These are phyloP conservation scores for Carapus acus DNA, from an alignment of 2,797 vertebrate species.

Conservation along the genomic window DNA sequence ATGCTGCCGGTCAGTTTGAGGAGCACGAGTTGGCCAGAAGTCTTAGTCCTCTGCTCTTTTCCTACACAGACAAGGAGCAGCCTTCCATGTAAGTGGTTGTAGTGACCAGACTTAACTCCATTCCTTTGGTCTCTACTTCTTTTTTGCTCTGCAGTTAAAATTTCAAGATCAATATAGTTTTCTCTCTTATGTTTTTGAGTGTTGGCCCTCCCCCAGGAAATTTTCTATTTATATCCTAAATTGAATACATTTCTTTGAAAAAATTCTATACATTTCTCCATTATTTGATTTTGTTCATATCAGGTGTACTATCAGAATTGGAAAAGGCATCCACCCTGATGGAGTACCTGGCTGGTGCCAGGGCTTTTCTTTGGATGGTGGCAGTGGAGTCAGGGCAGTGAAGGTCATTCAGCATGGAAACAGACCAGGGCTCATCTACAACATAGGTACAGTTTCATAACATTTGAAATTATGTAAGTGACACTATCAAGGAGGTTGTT, in stretches of 20 bases:
- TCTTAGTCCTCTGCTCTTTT: constrained; percentile 92
- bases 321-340: constrained; percentile 92
- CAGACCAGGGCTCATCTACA: constrained; percentile 94
- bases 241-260: too few species aligned
- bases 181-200: too few species aligned
- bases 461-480: not conserved
- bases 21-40: constrained; percentile 95
- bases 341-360: constrained; percentile 97
- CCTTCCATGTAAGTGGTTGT: constrained; percentile 83
- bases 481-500: not conserved
- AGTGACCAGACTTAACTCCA: not conserved
- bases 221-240: constrained; percentile 2
- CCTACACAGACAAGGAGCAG: constrained; percentile 95
- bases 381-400: constrained; percentile 90
- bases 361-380: constrained; percentile 94
- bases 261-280: not conserved
- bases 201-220: not conserved
- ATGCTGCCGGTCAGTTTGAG: constrained; percentile 93
- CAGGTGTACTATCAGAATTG: constrained; percentile 95
- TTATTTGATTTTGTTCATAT: not conserved
- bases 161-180: too few species aligned
- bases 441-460: constrained; percentile 84
- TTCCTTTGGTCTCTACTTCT: not conserved
- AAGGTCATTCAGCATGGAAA: constrained; percentile 96
- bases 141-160: too few species aligned